Base-by-base conservation (phyloP, 1,140 invertebrate genomes). In the Gonatopus flavifemur region DNA sequence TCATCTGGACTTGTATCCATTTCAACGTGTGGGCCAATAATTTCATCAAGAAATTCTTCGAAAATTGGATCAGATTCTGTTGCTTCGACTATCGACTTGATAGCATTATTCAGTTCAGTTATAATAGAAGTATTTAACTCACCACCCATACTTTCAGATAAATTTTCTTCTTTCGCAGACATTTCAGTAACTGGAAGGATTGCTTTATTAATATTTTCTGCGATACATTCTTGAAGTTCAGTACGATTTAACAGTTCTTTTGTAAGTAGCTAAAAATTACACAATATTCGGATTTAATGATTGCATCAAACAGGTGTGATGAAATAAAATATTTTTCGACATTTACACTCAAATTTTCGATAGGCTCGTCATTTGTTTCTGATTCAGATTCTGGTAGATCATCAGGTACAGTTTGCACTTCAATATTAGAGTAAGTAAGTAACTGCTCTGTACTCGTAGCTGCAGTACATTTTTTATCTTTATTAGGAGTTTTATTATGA, bases 151-250 rank as follows among this genome's bases (percentile, higher is more conserved):
- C 46, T 41, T 10, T 76, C 65, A 18, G 47, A 55, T 10, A 66
- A 21, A 13, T 40, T 59, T 4, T 69, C 61, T 16, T 73, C 68
- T 40, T 53, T 71, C 1, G 40, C 13, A 10, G 53, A 54, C n/a
- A 32, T 21, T 20, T 70, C 67, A 8, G 58, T 48, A n/a, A n/a
- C n/a, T 24, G 67, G 62, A 37, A 64, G 52, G 31, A 77, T 75
- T 4, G 70, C 74, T 66, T 72, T 77, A 38, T 80, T 80, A 16
- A 80, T 80, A 55, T 79, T 79, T 45, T 80, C 76, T 12, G 79
- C 78, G 33, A 81, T 76, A 42, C 66, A 62, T 55, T 80, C 72
- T 57, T 80, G 78, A n/a, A 80, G 44, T 45, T 80, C 77, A 12
- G 60, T 73, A 38, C 74, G 70, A 51, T 70, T 67, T 13, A 81